Percentiles rank a stretch among this genome's conserved stretches.
phyloP scores from a whole-genome alignment of 2,797 vertebrate genomes.

The Enoplosus armatus region DNA sequence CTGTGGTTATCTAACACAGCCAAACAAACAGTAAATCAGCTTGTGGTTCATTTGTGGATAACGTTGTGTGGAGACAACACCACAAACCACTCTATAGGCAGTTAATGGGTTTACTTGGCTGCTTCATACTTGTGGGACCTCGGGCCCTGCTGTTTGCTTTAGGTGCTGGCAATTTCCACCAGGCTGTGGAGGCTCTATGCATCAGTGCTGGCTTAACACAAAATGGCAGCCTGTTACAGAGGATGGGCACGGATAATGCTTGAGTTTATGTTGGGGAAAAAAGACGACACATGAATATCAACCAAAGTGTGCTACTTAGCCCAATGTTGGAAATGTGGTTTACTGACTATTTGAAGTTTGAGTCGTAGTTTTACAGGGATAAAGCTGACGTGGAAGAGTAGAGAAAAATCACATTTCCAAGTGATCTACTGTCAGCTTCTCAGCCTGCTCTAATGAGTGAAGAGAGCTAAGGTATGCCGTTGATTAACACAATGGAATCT shows the following conservation, averaged over 20 bases:
- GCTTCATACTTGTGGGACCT: constrained; percentile 75
- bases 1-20: constrained; percentile 43
- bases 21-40: constrained; percentile 62
- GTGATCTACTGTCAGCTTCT: constrained; percentile 47
- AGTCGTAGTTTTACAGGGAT: constrained; percentile 29
- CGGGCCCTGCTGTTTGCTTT: constrained; percentile 76
- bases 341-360: constrained; percentile 29
- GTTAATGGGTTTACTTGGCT: constrained; percentile 80
- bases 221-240: constrained; percentile 69
- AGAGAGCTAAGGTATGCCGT: constrained; percentile 63
- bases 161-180: constrained; percentile 71
- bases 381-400: constrained; percentile 30
- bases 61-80: constrained; percentile 52
- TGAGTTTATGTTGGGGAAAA: constrained; percentile 13
- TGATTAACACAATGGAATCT: constrained; percentile 80
- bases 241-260: constrained; percentile 49
- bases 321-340: constrained; percentile 31
- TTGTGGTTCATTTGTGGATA: constrained; percentile 65
- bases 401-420: constrained; percentile 45
- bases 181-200: constrained; percentile 65
- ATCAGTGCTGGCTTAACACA: constrained; percentile 69
- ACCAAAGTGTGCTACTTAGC: constrained; percentile 27
- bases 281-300: constrained; percentile 11
- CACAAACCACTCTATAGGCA: constrained; percentile 72
- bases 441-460: constrained; percentile 61